phyloP scores from a whole-genome alignment of 2,888 invertebrate genomes.

The Dorcus hopei region DNA sequence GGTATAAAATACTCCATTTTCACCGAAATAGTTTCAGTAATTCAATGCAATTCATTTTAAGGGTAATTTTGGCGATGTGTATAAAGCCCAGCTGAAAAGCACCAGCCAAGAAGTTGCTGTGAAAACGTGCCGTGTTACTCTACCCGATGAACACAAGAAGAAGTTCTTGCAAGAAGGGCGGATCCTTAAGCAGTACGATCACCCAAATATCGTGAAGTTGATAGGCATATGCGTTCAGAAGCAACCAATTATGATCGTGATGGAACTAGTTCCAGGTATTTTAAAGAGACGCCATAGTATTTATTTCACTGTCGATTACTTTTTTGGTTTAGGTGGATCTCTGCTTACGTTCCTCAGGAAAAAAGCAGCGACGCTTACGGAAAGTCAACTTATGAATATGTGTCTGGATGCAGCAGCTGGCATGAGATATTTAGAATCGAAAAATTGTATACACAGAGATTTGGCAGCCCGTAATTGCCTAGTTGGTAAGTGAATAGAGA shows the following conservation, averaged over 20 bases:
- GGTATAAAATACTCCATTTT: slow-evolving; percentile 54
- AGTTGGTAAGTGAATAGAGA: slow-evolving; percentile 55
- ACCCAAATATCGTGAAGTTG: slow-evolving; percentile 92
- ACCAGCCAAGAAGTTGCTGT: slow-evolving; percentile 88
- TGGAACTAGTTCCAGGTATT: slow-evolving; percentile 89
- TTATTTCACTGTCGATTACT: no score
- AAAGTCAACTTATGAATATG: slow-evolving; percentile 73
- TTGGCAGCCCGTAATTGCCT: slow-evolving; percentile 93
- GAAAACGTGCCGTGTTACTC: slow-evolving; percentile 90
- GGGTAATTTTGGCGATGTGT: slow-evolving; percentile 98
- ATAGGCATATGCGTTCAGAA: slow-evolving; percentile 98
- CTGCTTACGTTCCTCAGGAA: slow-evolving; percentile 84
- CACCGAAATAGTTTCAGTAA: no score
- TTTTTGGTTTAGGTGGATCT: slow-evolving; percentile 69
- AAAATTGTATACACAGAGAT: slow-evolving; percentile 95
- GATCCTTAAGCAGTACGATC: slow-evolving; percentile 94
- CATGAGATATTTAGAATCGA: slow-evolving; percentile 93
- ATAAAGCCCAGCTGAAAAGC: slow-evolving; percentile 81
- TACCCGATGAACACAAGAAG: slow-evolving; percentile 89
- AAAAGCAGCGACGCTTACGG: slow-evolving; percentile 63
- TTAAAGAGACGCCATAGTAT: neutral
- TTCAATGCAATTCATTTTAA: slow-evolving; percentile 43
- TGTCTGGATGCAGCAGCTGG: slow-evolving; percentile 91
- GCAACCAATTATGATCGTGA: slow-evolving; percentile 98
- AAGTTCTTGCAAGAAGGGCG: slow-evolving; percentile 95